Base-by-base conservation (phyloP, 2,888 invertebrate genomes). In the Camponotus fellah region DNA sequence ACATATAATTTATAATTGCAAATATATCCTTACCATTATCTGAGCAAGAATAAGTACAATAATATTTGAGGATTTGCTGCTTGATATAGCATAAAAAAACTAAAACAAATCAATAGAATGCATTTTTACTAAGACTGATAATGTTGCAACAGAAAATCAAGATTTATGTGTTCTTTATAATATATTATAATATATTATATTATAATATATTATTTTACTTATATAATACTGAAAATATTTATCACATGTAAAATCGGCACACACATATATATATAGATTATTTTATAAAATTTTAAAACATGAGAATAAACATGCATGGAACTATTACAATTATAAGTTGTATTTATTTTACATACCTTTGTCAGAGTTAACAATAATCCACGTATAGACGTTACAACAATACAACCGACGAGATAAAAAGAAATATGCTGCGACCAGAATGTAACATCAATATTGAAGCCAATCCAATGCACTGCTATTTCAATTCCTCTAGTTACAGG, bases 361-460 rank as follows among this genome's bases (percentile, higher is more conserved):
- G 99, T 99, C 62, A 99, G 96, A 0, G 99, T 99, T 5, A 99
- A 96, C 80, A 99, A 96, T 68, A 99, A 96, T 5, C 99, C 99
- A 87, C 99, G 95, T 72, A 99, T 99, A 12, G 99, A 99, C 0
- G 99, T 99, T 2, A 99, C 97, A 0, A 99, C 99, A 87, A 99
- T 99, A 91, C 99, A 99, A 0, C 99, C 99, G 5, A 99, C 97
- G 0, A 99, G 96, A 92, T 98, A 97, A 95, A 99, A 99, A 0
- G 99, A 99, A 68, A 99, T 98, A 94, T 99, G 99, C 93, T 99
- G 99, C 1, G 99, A 99, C 99, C 99, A 99, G 95, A 99, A 99
- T 26, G 97, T 97, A n/a, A 99, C 98, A 95, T 99, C 99, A 91
- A 99, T 98, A 93, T 98, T 97, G 92, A 99, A 97, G 21, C 99